These are phyloP conservation scores for Hydractinia symbiolongicarpus DNA, from an alignment of 30 jellyfish, hydroid and myxozoan genomes.

Conservation along the genomic window DNA sequence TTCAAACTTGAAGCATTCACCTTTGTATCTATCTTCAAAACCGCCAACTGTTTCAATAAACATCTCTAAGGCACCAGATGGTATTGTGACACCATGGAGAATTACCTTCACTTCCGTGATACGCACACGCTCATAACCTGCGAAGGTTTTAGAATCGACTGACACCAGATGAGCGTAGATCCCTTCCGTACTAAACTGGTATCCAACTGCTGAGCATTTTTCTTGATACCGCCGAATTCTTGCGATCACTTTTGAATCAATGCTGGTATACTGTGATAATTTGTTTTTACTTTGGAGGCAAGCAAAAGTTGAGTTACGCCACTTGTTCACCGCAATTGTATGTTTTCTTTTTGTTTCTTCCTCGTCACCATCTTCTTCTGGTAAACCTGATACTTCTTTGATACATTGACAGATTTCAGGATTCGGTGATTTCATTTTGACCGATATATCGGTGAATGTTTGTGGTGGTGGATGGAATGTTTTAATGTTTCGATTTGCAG, in stretches of 20 bases:
- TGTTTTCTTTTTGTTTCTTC: too few relatives aligned
- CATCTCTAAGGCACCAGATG: neutral
- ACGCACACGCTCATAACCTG: conserved; percentile 5
- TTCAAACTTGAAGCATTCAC: conserved; percentile 11
- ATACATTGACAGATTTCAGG: neutral
- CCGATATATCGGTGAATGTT: conserved; percentile 10
- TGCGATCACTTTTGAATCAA: too few relatives aligned
- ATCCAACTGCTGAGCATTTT: too few relatives aligned
- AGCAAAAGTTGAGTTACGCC: too few relatives aligned
- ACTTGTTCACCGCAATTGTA: too few relatives aligned
- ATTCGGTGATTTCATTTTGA: neutral
- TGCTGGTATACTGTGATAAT: too few relatives aligned
- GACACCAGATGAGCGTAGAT: neutral
- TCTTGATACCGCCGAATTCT: too few relatives aligned
- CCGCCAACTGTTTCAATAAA: conserved; percentile 6
- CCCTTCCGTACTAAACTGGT: too few relatives aligned
- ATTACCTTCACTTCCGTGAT: conserved; percentile 17
- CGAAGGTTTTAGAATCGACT: neutral
- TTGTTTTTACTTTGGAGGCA: too few relatives aligned
- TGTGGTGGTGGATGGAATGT: conserved; percentile 27
- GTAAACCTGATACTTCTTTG: neutral
- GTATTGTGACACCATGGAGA: neutral
- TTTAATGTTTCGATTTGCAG: neutral
- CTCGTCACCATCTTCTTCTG: too few relatives aligned
- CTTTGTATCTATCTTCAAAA: conserved; percentile 20